Evolutionary conservation across 2,888 invertebrate genomes (phyloP).

Genomic region (Eilema caniola): DNA sequence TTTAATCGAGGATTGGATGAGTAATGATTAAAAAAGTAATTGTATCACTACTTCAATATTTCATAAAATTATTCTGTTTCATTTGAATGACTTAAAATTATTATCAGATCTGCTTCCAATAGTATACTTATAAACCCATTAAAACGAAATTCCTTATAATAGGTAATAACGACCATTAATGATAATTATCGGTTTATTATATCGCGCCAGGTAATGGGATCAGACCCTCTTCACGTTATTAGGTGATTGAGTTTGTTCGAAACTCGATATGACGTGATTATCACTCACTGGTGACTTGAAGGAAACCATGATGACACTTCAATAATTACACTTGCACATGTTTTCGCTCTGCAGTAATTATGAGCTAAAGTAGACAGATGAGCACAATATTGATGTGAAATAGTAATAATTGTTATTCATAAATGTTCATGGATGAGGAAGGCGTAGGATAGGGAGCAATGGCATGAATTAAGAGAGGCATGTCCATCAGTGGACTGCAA

Average conservation of each 20-base stretch:
- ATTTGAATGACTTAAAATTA: background rate
- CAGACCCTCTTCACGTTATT: constrained; percentile 12
- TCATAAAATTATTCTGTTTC: background rate
- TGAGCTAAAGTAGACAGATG: background rate
- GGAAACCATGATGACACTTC: background rate
- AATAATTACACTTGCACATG: background rate
- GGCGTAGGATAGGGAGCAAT: no score
- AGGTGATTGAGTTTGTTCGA: constrained; percentile 7
- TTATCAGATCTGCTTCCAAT: background rate
- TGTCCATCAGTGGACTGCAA: no score
- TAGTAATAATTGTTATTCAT: no score
- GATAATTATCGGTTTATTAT: constrained; percentile 22
- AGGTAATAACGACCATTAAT: constrained; percentile 18
- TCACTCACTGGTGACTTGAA: background rate
- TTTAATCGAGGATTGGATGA: background rate
- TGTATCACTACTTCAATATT: background rate
- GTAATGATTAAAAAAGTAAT: background rate
- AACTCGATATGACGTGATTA: background rate
- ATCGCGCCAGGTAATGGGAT: constrained; percentile 17
- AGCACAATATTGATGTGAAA: no score
- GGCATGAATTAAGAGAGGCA: no score
- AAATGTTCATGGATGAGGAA: no score
- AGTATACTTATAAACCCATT: background rate
- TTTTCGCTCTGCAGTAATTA: background rate
- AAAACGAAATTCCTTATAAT: constrained; percentile 14